These are phyloP conservation scores for Belgica antarctica DNA, from an alignment of 2,888 invertebrate genomes.

Conservation along the genomic window DNA sequence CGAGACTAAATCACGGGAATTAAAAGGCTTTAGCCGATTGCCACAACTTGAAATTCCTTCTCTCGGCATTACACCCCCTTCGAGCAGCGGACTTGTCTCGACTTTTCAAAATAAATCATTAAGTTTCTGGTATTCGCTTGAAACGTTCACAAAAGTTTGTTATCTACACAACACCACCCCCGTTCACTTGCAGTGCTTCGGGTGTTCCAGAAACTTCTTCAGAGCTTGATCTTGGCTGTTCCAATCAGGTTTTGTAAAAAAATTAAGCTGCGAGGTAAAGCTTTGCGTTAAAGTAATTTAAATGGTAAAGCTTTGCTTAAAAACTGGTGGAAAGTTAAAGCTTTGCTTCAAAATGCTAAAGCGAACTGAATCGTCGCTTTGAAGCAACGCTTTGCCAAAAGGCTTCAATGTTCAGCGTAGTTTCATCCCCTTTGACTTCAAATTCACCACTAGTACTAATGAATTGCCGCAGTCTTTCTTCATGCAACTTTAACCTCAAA, in stretches of 20 bases:
- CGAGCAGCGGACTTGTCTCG: constrained; percentile 37
- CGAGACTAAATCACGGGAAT: constrained; percentile 24
- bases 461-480: too few relatives aligned
- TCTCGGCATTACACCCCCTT: background rate
- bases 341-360: background rate
- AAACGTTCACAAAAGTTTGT: background rate
- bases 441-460: too few relatives aligned
- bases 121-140: background rate
- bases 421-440: too few relatives aligned
- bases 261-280: too few relatives aligned
- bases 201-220: background rate
- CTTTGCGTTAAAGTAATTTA: background rate
- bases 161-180: background rate
- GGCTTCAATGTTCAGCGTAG: too few relatives aligned
- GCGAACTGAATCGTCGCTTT: background rate
- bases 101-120: constrained; percentile 39
- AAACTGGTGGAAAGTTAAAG: background rate
- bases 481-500: too few relatives aligned
- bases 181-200: background rate
- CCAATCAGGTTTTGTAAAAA: too few relatives aligned
- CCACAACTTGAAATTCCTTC: background rate
- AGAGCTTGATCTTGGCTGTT: too few relatives aligned
- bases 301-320: background rate
- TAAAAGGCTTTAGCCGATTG: background rate
- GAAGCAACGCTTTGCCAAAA: background rate